Evolutionary conservation across 2,113 vertebrate genomes (phyloP), one percentile per base, ranked within the genome.

Genomic region (Polyodon spathula): DNA sequence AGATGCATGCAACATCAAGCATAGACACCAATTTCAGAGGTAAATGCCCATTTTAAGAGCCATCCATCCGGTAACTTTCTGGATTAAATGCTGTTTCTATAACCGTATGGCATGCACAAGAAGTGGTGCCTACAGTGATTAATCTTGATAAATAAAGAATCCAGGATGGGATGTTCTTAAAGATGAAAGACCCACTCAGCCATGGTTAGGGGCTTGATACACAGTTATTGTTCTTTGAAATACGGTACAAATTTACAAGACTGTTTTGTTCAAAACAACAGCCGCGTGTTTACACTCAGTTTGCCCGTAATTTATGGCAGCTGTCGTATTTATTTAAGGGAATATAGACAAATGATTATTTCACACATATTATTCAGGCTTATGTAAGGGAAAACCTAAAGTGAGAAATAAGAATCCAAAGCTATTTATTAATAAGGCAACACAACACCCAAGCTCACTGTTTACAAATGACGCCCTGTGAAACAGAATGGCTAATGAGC

Each of bases 101-200:
- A 77, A 94, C 90, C 78, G 85, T 88, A 86, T 82, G 90, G 90
- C 84, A 74, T 66, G 82, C 86, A 80, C 86, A 84, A 81, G 87
- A 87, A 86, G 88, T 82, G 89, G 83, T 83, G 88, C 88, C 88
- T 87, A 76, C 82, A 82, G 92, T 84, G 91, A 94, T 97, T 93
- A 92, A 95, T 95, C 93, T 95, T 93, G 90, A 95, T 94, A 93
- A 93, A 93, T 92, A 91, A 86, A 92, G 83, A 86, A 81, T 83
- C 82, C 85, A 68, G 86, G 76, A 84, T 78, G 83, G 85, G 86
- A 78, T 83, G 89, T 75, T 87, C 84, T 80, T 83, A 86, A 73
- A 87, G 89, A 86, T 81, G 81, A 88, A 88, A 88, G 87, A 78
- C 74, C 78, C 83, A 74, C 71, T 74, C 82, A 84, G 81, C 74